Evolutionary conservation across 2,113 vertebrate species (phyloP), one percentile per base, ranked within the genome.

Genomic region (Alligator mississippiensis): DNA sequence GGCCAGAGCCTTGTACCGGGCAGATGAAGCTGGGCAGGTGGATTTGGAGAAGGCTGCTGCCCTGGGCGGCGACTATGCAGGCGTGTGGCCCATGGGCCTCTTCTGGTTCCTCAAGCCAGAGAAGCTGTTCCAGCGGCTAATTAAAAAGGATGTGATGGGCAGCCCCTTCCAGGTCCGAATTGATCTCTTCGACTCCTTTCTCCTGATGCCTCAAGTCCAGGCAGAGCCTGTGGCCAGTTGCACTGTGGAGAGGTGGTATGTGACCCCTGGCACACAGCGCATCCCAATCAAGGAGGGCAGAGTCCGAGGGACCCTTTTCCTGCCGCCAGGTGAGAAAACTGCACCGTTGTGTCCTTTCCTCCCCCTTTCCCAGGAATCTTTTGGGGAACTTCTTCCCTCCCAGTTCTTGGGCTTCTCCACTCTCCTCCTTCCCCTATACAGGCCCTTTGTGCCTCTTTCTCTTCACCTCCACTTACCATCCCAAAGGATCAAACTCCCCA

Each of bases 51-150:
- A 5, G 1, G 92, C 96, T 0, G 84, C 97, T 0, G 98, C 98
- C 18, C 72, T 98, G 17, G 98, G 98, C 0, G 98, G 98, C 18
- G 98, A 98, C 91, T 99, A 98, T 91, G 63, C 89, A 0, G 98
- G 98, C 0, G 83, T 98, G 74, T 98, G 98, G 88, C 98, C 98
- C 76, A 99, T 98, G 98, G 98, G 98, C 14, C 96, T 98, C 75
- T 97, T 98, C 64, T 99, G 98, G 98, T 94, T 98, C 77, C 91
- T 99, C 92, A 96, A 94, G 64, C 96, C 98, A 1, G 95, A 98
- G 5, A 95, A 72, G 2, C 96, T 93, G 2, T 98, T 98, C 95
- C 97, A 83, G 4, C 98, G 98, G 22, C 30, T 98, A 66, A 9
- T 97, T 12, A 98, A 98, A 91, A 98, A 92, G 57, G 98, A 98